Evolutionary conservation across 2,797 vertebrate genomes (phyloP), one percentile per base, ranked within the genome.

Genomic region (Mionectes olivaceus): DNA sequence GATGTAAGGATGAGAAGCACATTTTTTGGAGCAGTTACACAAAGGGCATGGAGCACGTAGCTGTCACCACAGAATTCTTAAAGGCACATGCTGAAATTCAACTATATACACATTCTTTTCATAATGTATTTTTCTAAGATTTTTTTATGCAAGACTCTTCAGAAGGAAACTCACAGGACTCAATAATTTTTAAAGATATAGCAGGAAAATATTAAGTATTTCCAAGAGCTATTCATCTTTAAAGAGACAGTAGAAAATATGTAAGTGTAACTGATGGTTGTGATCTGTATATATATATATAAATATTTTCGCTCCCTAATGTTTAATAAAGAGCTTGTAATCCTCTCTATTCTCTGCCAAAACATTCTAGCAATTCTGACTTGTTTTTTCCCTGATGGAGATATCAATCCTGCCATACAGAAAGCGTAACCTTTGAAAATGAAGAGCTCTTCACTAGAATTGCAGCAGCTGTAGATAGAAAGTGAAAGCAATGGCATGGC

Each of bases 391-490:
- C 57, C 44, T 33, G 61, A 33, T 1, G 1, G 59, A 89, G 82
- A 35, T 71, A 86, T 67, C 35, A 73, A 12, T 75, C 39, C 46
- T 64, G n/a, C 27, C 83, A 83, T 39, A 91, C 17, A 90, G 83
- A 93, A 95, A 91, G 61, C 11, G 44, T 53, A 95, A 95, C 83
- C 89, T 90, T 69, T 78, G 71, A 60, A 89, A 87, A 82, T 19
- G 43, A 87, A 75, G 49, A 90, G 87, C n/a, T 87, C 95, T 65
- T 90, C 78, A 52, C 47, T 76, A 90, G 73, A 92, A 84, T 52
- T 76, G 91, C 13, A 16, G 59, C 87, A 90, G 79, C 60, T 46
- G 59, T 35, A 96, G 94, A 97, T 76, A 97, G 94, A 97, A 97
- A 97, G 93, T 88, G 96, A 97, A 97, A 97, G 93, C 81, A 95